Base-by-base conservation (phyloP, 2,113 vertebrate species). In the Cyanocitta stelleri region DNA sequence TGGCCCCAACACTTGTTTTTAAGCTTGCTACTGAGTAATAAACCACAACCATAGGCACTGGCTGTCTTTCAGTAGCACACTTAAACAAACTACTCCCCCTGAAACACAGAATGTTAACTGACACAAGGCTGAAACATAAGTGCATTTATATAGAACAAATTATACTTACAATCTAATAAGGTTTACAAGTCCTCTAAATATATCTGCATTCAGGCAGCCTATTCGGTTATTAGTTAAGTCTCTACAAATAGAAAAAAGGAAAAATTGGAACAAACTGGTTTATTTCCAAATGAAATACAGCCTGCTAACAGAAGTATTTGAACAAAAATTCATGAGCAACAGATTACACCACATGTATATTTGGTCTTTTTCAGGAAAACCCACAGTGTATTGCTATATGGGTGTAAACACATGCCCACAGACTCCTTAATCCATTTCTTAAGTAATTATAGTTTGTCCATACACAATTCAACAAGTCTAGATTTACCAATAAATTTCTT, bases 181-280 rank as follows among this genome's bases (percentile, higher is more conserved):
- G 97, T 96, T 99, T 89, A 97, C 96, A 73, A 99, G 98, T 96
- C 99, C 99, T 97, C 98, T 99, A 97, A 99, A 99, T 95, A 99
- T 97, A 73, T 99, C 99, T 33, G 98, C 98, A 54, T 99, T 99
- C 77, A 99, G 98, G 96, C 99, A 99, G 92, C 99, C 99, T 89
- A 99, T 99, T 86, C 98, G 98, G 97, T 99, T 99, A 97, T 99
- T 99, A 76, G 99, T 99, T 96, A 99, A 96, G 92, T 99, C 99
- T 97, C 99, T 99, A 63, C 23, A 93, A 89, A 75, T 12, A 68
- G 62, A 56, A 72, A 83, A 90, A 89, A 44, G 26, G 9, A 82
- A 61, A 78, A 87, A 61, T 23, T 7, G 3, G 37, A 90, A 73
- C 54, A 76, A 89, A 54, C 5, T 16, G 17, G 11, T 78, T 92